Evolutionary conservation across 1,140 invertebrate genomes (phyloP).

Genomic region (Hesperophylax magnus): DNA sequence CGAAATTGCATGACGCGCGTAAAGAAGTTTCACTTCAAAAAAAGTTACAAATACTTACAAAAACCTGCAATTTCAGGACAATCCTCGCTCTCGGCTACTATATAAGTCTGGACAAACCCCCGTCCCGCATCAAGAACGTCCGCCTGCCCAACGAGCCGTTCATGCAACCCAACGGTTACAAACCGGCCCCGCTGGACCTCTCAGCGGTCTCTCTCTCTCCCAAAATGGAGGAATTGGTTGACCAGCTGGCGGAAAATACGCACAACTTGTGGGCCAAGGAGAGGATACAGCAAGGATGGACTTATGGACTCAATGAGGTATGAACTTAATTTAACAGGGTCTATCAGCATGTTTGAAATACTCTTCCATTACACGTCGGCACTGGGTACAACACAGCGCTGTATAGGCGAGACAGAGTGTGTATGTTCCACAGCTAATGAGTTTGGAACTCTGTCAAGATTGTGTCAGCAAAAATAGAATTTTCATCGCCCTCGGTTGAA

Average conservation of each 20-base stretch:
- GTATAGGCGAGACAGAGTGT: no score
- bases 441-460: no score
- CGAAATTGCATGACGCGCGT: no score
- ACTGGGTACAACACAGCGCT: no score
- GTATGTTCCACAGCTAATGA: no score
- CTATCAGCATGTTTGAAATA: no score
- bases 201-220: slow-evolving; percentile 89
- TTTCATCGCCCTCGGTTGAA: no score
- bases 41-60: no score
- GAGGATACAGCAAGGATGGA: slow-evolving; percentile 98
- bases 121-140: slow-evolving; percentile 92
- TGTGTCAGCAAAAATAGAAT: no score
- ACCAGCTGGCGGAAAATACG: slow-evolving; percentile 97
- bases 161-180: slow-evolving; percentile 96
- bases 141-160: slow-evolving; percentile 94
- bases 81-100: slow-evolving; percentile 97
- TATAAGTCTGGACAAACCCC: slow-evolving; percentile 96
- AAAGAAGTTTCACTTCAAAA: no score
- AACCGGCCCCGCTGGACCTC: slow-evolving; percentile 97
- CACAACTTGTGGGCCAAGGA: slow-evolving; percentile 99
- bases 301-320: slow-evolving; percentile 96
- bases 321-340: no score
- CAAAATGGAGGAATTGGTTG: slow-evolving; percentile 97
- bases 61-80: slow-evolving; percentile 76
- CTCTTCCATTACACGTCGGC: no score